Percentiles rank a stretch among this genome's conserved stretches.
phyloP scores from a whole-genome alignment of 2,797 vertebrate species.

The Todus mexicanus region DNA sequence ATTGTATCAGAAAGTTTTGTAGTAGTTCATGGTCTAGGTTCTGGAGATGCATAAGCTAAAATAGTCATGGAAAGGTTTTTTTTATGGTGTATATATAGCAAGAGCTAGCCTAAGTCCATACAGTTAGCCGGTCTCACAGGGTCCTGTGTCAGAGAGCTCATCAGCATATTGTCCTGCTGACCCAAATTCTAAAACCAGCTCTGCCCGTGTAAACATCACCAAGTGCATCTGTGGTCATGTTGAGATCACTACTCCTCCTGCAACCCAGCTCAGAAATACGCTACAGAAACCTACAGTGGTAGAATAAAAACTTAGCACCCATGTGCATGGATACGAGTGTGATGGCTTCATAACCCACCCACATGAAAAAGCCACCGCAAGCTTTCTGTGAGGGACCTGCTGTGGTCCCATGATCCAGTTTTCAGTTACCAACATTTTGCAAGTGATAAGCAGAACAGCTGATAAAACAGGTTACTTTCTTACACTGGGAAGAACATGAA shows the following conservation, averaged over 20 bases:
- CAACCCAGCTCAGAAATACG: neutral
- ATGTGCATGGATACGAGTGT: neutral
- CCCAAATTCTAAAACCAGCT: conserved; percentile 10
- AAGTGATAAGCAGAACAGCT: neutral
- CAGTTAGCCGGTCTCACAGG: neutral
- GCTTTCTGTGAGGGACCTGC: neutral
- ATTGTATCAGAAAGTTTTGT: neutral
- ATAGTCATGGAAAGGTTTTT: neutral
- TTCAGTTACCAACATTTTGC: neutral
- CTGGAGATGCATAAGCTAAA: neutral
- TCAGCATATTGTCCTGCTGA: neutral
- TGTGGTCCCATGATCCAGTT: neutral
- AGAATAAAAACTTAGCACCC: neutral
- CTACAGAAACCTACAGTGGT: neutral
- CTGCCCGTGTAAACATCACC: neutral
- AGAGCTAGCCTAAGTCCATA: neutral
- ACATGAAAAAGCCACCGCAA: neutral
- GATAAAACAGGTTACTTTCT: neutral
- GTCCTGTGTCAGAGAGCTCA: neutral
- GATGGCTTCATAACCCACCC: neutral
- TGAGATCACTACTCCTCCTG: neutral
- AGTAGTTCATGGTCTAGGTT: neutral
- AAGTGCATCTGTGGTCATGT: neutral
- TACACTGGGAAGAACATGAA: neutral
- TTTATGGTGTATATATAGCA: neutral